These are phyloP conservation scores for Heliconius aoede DNA, from an alignment of 2,888 invertebrate species.

Conservation along the genomic window DNA sequence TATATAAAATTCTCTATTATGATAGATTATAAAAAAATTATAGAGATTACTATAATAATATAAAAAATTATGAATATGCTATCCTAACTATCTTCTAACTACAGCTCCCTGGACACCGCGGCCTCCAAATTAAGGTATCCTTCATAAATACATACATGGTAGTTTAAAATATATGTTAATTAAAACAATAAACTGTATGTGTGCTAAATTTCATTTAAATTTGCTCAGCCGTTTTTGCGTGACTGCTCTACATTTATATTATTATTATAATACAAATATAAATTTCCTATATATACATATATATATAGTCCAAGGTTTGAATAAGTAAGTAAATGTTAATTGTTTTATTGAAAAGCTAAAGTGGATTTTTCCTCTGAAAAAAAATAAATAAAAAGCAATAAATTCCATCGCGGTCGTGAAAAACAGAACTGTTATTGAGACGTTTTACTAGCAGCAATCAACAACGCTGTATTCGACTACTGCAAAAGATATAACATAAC, in stretches of 20 bases:
- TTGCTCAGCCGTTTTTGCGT: constrained; percentile 10
- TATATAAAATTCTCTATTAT: too few relatives aligned
- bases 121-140: background rate
- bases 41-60: too few relatives aligned
- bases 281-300: background rate
- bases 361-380: background rate
- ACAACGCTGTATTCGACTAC: constrained; percentile 10
- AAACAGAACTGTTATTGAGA: constrained; percentile 32
- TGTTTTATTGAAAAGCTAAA: background rate
- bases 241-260: background rate
- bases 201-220: constrained; percentile 13
- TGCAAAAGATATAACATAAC: constrained; percentile 29
- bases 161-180: background rate
- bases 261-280: background rate
- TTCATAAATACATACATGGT: background rate
- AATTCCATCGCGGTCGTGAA: constrained; percentile 23
- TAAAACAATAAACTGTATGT: background rate
- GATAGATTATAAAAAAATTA: too few relatives aligned
- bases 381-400: constrained; percentile 1
- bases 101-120: background rate
- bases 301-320: constrained; percentile 3
- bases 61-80: too few relatives aligned
- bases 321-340: background rate
- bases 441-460: constrained; percentile 32
- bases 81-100: background rate